Base-by-base conservation (phyloP, 2,888 invertebrate genomes). In the Agrochola circellaris region DNA sequence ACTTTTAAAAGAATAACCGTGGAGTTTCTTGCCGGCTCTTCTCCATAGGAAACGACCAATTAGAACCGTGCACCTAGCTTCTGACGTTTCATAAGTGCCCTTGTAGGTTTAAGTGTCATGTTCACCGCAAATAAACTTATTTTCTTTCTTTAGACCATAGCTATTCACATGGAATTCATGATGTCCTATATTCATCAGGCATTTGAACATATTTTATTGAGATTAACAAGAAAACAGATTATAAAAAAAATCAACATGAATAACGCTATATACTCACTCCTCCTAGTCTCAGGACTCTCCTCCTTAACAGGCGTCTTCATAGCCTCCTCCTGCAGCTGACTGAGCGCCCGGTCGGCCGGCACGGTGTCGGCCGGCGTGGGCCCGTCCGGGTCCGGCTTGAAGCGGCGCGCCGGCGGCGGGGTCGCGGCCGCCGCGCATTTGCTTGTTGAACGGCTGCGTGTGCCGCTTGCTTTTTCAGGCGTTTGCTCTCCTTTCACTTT, bases 401-500 rank as follows among this genome's bases (percentile, higher is more conserved):
- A 95, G 2, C 96, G 92, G 23, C 96, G 91, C 72, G 95, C 93
- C 17, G 96, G 94, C 58, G 94, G 93, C 51, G 92, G 92, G 0
- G 95, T 93, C 54, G 94, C 93, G 68, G 94, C 92, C 58, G 94
- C 90, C 4, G 94, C 90, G 48, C 93, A 91, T 81, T 96, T 96
- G 81, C 94, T 94, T 5, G 91, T 89, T 0, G 95, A 93, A 0
- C 96, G 93, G 9, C 94, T 91, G 15, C 94, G 93, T 0, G 92
- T 87, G 5, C 89, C 86, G 2, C 92, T 92, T 8, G 92, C 91
- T 85, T 96, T 95, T 83, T 97, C 97, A 0, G 96, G 96, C 0
- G 96, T 96, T 79, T 93, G 93, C 45, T 96, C 96, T 8, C 87
- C 88, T 89, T 97, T 97, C 38, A 95, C 93, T 90, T 97, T 97